Conservation (phyloP, 2,888 invertebrate species). For the Pseudoips prasinana region DNA sequence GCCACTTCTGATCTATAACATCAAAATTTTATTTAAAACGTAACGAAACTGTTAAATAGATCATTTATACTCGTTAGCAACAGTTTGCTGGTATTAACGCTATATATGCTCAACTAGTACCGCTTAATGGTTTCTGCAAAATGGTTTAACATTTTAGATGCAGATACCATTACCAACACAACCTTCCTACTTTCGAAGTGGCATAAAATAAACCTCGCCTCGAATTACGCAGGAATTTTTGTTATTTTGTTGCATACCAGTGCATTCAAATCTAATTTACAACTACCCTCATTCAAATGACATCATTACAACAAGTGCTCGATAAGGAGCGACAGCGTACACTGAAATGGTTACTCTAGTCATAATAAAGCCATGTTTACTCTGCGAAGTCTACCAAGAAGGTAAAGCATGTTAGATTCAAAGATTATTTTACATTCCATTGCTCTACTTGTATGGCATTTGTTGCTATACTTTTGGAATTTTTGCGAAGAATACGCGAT, state of each 20-base stretch:
- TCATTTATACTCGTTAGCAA: too few relatives aligned
- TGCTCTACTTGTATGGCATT: not conserved
- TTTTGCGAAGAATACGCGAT: slow-evolving; percentile 5
- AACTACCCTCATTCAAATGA: slow-evolving; percentile 54
- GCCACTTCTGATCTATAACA: too few relatives aligned
- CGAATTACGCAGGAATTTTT: slow-evolving; percentile 23
- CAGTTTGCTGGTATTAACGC: too few relatives aligned
- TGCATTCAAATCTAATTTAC: slow-evolving; percentile 52
- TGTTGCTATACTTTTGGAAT: not conserved
- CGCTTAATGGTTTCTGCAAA: slow-evolving; percentile 10
- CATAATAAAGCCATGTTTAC: slow-evolving; percentile 43
- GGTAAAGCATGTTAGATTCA: slow-evolving; percentile 2
- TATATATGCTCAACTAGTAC: slow-evolving; percentile 5
- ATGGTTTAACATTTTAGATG: slow-evolving; percentile 6
- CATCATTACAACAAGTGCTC: slow-evolving; percentile 49
- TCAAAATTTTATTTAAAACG: too few relatives aligned
- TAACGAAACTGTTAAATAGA: too few relatives aligned
- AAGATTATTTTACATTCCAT: slow-evolving; percentile 11
- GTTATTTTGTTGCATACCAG: slow-evolving; percentile 28
- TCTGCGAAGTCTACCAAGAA: slow-evolving; percentile 22
- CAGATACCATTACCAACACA: not conserved
- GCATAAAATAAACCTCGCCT: slow-evolving; percentile 15
- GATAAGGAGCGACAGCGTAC: slow-evolving; percentile 39
- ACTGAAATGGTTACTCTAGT: slow-evolving; percentile 38
- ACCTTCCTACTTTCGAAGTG: slow-evolving; percentile 10